Base-by-base conservation (phyloP, 2,888 invertebrate genomes). In the Drosophila pseudotalamancana region DNA sequence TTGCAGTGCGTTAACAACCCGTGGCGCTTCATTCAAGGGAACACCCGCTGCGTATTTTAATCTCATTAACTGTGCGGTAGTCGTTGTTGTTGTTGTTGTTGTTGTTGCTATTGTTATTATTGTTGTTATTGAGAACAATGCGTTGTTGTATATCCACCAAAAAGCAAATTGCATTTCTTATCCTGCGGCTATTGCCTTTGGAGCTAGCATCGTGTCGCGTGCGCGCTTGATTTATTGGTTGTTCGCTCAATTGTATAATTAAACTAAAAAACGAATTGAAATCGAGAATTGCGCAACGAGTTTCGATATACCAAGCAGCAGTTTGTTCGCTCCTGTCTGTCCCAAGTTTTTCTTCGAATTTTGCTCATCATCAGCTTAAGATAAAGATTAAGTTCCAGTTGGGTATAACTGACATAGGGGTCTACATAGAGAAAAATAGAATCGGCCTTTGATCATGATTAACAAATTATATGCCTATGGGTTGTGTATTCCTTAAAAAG, bases 11-110 rank as follows among this genome's bases (percentile, higher is more conserved):
- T 49, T 32, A 57, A 37, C 55, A 46, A 67, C 86, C 86, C 63
- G 86, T 56, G 53, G 83, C 32, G 72, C 51, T 64, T 46, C 53
- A 69, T 51, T 75, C 60, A 51, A 49, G 54, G 79, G 85, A 59
- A 64, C 54, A 50, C 86, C 88, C 67, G 85, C 77, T 71, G 88
- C 25, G 88, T 63, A 73, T 87, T 86, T 87, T 87, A 88, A 87
- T 87, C 86, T 88, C 86, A 87, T 87, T 87, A 87, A 87, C 87
- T 83, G 82, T 61, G 51, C 54, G 57, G 48, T 37, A 57, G 60
- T 16, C 8, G 25, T 2, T 42, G 40, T 48, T 48, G 39, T 46
- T 62, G 49, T 34, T 49, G 32, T 25, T 40, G 56, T 40, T 48
- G 27, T 25, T 64, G 59, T 39, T 23, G 21, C 31, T 59, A 53